These are phyloP conservation scores for Sinonovacula constricta DNA, from an alignment of 1,140 invertebrate species.

Conservation along the genomic window DNA sequence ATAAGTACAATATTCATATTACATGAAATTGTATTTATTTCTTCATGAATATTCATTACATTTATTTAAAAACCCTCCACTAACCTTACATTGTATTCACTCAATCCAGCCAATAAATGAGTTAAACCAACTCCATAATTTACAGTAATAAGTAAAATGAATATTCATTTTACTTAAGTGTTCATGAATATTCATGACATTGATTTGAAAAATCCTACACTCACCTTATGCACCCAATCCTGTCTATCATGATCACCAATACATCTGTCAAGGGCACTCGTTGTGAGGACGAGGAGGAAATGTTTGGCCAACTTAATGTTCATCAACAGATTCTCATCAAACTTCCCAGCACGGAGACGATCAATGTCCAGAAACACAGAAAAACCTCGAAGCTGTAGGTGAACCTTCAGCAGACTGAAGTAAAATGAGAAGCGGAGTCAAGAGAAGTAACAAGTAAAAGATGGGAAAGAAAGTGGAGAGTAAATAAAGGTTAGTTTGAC, in stretches of 20 bases:
- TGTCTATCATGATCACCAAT: constrained; percentile 94
- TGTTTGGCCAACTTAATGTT: constrained; percentile 98
- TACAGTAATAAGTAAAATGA: not conserved
- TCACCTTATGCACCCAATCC: constrained; percentile 97
- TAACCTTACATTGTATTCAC: no score
- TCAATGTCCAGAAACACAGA: constrained; percentile 79
- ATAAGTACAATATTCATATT: no score
- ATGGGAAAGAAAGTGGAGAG: no score
- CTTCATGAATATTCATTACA: no score
- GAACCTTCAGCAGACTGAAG: constrained; percentile 86
- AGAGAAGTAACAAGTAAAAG: no score
- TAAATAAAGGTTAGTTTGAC: no score
- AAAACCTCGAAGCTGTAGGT: constrained; percentile 93
- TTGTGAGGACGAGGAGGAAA: constrained; percentile 97
- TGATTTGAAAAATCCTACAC: not conserved
- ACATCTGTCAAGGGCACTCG: constrained; percentile 95
- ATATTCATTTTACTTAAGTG: not conserved
- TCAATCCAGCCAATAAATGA: no score
- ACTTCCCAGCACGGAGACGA: constrained; percentile 84
- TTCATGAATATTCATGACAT: no score
- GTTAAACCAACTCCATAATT: not conserved
- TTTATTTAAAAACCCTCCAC: no score
- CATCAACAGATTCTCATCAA: constrained; percentile 98
- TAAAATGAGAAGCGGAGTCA: no score
- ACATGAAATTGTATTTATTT: no score